Conservation (phyloP, 2,888 invertebrate species). For the Mayetiola destructor region DNA sequence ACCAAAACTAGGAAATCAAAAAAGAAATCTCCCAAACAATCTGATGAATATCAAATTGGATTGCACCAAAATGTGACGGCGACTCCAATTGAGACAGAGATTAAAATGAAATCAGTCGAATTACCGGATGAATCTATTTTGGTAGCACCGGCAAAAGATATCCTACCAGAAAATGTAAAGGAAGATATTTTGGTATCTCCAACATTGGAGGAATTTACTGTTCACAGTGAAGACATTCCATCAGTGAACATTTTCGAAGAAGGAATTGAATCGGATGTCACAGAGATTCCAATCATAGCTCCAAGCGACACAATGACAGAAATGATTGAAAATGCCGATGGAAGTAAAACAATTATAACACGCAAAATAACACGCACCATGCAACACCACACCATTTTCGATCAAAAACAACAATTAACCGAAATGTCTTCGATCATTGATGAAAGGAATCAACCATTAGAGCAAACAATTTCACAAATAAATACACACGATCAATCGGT, state of each 20-base stretch:
- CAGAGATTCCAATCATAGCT: conserved; percentile 67
- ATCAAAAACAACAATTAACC: conserved; percentile 42
- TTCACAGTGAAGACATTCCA: no score
- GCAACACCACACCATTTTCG: conserved; percentile 36
- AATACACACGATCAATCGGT: conserved; percentile 51
- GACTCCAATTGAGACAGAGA: no score
- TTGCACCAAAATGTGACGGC: no score
- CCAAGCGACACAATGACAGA: conserved; percentile 72
- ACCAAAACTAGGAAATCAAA: no score
- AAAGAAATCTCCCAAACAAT: no score
- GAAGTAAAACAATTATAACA: conserved; percentile 64
- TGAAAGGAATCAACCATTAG: conserved; percentile 40
- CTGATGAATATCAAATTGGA: no score
- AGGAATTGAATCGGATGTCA: neutral
- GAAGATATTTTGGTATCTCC: no score
- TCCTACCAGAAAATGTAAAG: no score
- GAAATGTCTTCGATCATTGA: conserved; percentile 40
- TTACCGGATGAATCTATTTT: no score
- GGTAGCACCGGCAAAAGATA: neutral
- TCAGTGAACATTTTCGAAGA: no score
- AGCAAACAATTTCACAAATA: conserved; percentile 52
- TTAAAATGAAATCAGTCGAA: no score
- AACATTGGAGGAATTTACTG: no score
- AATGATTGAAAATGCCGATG: conserved; percentile 63
- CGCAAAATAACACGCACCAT: conserved; percentile 55